Evolutionary conservation across 53 echinoderm and acorn worm species (phyloP), one percentile per base, ranked within the genome.

Genomic region (Mesocentrotus franciscanus): DNA sequence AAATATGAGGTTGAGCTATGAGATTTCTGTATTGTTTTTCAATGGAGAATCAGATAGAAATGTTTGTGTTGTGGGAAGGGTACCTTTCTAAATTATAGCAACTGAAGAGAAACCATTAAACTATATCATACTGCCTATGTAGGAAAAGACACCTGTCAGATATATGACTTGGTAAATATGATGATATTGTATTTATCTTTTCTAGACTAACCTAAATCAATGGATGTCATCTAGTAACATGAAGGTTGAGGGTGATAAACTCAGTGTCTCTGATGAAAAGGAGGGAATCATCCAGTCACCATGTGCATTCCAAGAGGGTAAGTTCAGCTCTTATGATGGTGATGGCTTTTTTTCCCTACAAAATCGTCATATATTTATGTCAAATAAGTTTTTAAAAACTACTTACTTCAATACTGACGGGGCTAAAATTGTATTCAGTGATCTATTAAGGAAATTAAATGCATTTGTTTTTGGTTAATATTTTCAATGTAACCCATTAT

Each of bases 161-260:
- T 26, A 71, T 49, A 61, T 33, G 12, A 13, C 76, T 14, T 12
- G 10, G 30, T 34, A 13, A 33, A 78, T 32, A 32, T 33, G 7
- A 14, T 64, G 64, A 30, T 56, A 55, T 17, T 85, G 10, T 55
- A 56, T 55, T 85, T 56, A 17, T 85, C 34, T 84, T 62, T 42
- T 34, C 17, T 57, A 94, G 95, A 87, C 85, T 8, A 94, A 94
- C 24, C 27, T 94, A 4, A 72, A 22, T 85, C 42, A 85, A 39
- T 94, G 95, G 95, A 71, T 94, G 85, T 22, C 22, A 87, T 85
- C 87, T 64, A 85, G 84, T 94, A 64, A 87, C 57, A 42, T 94
- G 1, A 36, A 42, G 26, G 68, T 94, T 24, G 64, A 94, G 29
- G 95, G 56, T 39, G 71, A 87, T n/a, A 26, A 12, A 26, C 62